Base-by-base conservation (phyloP, 2,888 invertebrate genomes). In the Athalia circularis region DNA sequence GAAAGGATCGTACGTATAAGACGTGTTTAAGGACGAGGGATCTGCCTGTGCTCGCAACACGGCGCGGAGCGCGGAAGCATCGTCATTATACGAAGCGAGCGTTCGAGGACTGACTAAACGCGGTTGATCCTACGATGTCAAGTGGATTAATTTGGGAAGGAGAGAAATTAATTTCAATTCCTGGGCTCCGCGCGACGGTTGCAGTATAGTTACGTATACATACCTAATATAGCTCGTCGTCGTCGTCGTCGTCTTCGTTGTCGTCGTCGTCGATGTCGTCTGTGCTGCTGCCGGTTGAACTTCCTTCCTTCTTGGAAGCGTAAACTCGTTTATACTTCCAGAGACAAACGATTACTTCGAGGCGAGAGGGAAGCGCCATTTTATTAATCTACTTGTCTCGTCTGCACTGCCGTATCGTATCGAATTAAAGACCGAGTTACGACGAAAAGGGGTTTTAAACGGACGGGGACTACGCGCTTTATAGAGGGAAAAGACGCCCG, bases 391-490 rank as follows among this genome's bases (percentile, higher is more conserved):
- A 59, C 70, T 72, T 59, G 70, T 47, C 59, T 29, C 15, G 8
- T 15, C 72, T 15, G 6, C 57, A 13, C 9, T 57, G 45, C 72
- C 72, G 57, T 72, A 59, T 59, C 13, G 72, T 72, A 59, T 59
- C 72, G 72, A 72, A 72, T 72, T 57, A 59, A 72, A 72, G 13
- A 59, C 57, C 59, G 47, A 47, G 72, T 57, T 59, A 11, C 57
- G 72, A 59, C 45, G 72, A 72, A 72, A 29, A 72, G 72, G 72
- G 72, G 72, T 59, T 72, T 11, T 43, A 68, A 68, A 68, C 50
- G 29, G 68, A 43, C 5, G 52, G 8, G 9, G 54, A n/a, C 8
- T 11, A 54, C 54, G 68, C 52, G 45, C 59, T 72, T 45, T 45
- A 29, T 45, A 72, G 72, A 5, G 8, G 8, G 72, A 13, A 8